Conservation (phyloP, 2,113 vertebrate species). For the Mohoua ochrocephala region DNA sequence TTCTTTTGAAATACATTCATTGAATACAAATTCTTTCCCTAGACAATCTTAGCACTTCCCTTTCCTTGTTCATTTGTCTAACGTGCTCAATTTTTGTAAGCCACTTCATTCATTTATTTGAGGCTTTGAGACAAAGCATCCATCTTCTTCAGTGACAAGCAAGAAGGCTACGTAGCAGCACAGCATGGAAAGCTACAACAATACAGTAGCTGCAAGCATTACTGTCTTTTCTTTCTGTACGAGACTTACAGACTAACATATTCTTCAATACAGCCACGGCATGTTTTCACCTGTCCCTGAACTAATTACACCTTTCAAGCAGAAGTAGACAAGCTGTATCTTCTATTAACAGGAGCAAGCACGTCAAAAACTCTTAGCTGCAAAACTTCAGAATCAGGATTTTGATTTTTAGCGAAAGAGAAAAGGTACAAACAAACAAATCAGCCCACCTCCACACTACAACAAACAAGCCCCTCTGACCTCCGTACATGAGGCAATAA, state of each 20-base stretch:
- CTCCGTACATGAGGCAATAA: rapidly evolving
- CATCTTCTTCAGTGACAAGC: background rate
- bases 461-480: background rate
- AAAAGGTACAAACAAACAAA: background rate
- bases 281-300: background rate
- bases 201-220: background rate
- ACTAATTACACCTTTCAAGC: background rate
- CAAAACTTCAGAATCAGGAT: background rate
- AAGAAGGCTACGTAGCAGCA: background rate
- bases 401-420: background rate
- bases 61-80: background rate
- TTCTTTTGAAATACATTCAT: too few relatives aligned
- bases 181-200: background rate
- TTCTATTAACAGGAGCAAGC: background rate
- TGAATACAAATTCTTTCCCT: background rate
- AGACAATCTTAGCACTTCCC: background rate
- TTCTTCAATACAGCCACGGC: background rate
- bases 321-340: background rate
- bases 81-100: background rate
- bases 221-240: background rate
- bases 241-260: background rate
- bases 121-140: background rate
- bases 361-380: background rate
- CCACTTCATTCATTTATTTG: background rate
- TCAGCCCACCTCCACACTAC: too few relatives aligned